Base-by-base conservation (phyloP, 1,140 invertebrate species). In the Acyrthosiphon pisum region DNA sequence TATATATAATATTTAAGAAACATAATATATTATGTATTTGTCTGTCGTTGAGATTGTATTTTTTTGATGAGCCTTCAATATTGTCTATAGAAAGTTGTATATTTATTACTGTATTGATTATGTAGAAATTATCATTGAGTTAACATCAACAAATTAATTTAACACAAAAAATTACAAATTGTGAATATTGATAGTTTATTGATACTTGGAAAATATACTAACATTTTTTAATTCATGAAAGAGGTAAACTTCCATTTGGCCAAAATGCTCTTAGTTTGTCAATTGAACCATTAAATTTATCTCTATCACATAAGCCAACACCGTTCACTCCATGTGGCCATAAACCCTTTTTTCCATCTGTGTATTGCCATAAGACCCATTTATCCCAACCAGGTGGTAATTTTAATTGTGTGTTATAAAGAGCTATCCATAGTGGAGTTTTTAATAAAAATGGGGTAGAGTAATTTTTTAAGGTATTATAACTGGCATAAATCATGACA, bases 341-440 rank as follows among this genome's bases (percentile, higher is more conserved):
- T 60, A 11, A 11, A 68, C 53, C 53, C 3, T 44, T 90, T 68
- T 44, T 90, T 1, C 68, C 91, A 68, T 94, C 60, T 26, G 93
- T 93, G 22, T 94, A 94, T 84, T 94, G 93, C 93, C 93, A 94
- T 41, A 94, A 48, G 18, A 46, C 48, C 93, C 93, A 94, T 11
- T 92, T 81, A 50, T 48, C n/a, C 91, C 91, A 90, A 37, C 92
- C 86, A 8, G 6, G 41, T 0, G 93, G 93, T 46, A 94, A 26
- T 53, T 46, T 93, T n/a, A 93, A 35, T n/a, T 9, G 2, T 41
- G 3, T 3, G 18, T 50, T 48, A 23, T 93, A 94, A 30, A 35
- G 20, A 3, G 90, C 89, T 35, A 93, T 90, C 94, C 94, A 94
- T n/a, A 94, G 35, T 30, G 88, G 48, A 50, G 7, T 91, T 35